Evolutionary conservation across 2,113 vertebrate genomes (phyloP), one percentile per base, ranked within the genome.

Genomic region (Ptilorrhoa leucosticta): DNA sequence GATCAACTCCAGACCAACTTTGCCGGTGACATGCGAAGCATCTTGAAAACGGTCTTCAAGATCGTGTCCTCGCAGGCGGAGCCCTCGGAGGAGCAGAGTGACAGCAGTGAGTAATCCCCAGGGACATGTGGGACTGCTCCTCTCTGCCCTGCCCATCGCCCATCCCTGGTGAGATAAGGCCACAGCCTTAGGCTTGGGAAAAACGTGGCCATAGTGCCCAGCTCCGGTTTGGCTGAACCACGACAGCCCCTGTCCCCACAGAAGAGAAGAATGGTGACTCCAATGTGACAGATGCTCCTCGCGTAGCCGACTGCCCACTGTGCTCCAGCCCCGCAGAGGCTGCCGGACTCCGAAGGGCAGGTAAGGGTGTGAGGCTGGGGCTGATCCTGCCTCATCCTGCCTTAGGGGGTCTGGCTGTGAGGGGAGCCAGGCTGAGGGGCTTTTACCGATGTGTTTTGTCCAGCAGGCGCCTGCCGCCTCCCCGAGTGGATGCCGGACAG

Each of bases 1-100:
- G 98, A 98, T 81, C 98, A 98, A 91, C 97, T 98, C 40, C 98
- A 98, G 96, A 98, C 98, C 58, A 98, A 98, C 97, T 98, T 98
- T 89, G 98, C 98, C 82, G 97, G 98, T 11, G 98, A 98, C 69
- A 86, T 98, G 83, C 73, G 98, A 33, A 87, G 84, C 83, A 98
- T 98, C 87, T 90, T 98, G 75, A 98, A 98, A 94, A 97, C 94
- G 0, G 98, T 98, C 24, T 98, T 98, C 94, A 96, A 97, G 90
- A 95, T 97, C 0, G 89, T 97, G 5, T 54, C 93, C 51, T 97
- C 98, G 0, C 95, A 91, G 70, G 75, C 53, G 0, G 97, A 97
- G 75, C 53, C 86, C 53, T 76, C 5, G 0, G 85, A 78, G 51
- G 89, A 86, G 65, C 57, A 23, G 0, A 64, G 66, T 37, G 35